Evolutionary conservation across 2,797 vertebrate genomes (phyloP).

Genomic region (Lagorchestes hirsutus): DNA sequence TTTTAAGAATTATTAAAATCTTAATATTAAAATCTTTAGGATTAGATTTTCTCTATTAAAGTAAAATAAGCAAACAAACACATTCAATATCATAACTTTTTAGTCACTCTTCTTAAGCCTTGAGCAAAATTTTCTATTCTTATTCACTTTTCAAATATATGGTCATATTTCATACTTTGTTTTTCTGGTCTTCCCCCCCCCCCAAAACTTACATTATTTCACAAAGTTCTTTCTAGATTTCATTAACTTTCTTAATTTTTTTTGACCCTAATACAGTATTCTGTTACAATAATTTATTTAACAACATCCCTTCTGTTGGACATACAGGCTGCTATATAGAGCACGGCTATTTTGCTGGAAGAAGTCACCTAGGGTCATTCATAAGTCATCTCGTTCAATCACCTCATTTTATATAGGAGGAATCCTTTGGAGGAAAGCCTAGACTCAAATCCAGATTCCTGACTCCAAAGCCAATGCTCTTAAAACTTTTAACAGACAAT

Average conservation of each 20-base stretch:
- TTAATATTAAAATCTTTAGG: not conserved
- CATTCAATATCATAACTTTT: not conserved
- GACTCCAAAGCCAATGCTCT: not conserved
- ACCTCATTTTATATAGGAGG: not conserved
- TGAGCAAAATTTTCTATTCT: not conserved
- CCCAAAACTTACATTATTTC: not conserved
- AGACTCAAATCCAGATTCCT: not conserved
- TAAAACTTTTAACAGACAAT: not conserved
- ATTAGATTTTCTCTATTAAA: not conserved
- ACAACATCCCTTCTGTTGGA: not conserved
- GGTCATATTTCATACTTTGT: not conserved
- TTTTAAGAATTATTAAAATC: not conserved
- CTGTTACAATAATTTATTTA: not conserved
- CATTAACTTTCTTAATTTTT: not conserved
- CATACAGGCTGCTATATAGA: not conserved
- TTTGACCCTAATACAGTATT: not conserved
- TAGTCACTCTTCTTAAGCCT: not conserved
- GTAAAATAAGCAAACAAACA: not conserved
- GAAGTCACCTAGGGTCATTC: not conserved
- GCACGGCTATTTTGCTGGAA: not conserved
- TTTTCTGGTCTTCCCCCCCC: not conserved
- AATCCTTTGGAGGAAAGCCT: not conserved
- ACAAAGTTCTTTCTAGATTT: not conserved
- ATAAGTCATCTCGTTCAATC: not conserved
- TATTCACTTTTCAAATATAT: not conserved